phyloP scores from a whole-genome alignment of 1,140 invertebrate species.

The Tetranychus urticae region DNA sequence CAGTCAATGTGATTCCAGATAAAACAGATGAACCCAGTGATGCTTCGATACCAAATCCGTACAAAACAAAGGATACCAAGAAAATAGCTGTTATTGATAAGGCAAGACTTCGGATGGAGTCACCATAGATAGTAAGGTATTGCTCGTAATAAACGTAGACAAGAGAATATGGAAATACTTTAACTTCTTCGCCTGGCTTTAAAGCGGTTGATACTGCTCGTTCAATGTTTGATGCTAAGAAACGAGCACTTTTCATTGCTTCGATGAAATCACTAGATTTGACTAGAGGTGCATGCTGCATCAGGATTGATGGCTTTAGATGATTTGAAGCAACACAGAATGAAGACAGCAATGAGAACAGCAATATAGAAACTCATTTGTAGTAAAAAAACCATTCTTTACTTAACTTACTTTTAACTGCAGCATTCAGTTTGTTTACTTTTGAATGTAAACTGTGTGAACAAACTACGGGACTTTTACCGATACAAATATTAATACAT shows the following conservation, averaged over 20 bases:
- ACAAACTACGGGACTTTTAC: no score
- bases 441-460: no score
- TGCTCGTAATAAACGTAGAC: conserved; percentile 90
- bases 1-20: conserved; percentile 79
- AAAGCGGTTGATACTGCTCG: conserved; percentile 21
- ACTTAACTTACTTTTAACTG: no score
- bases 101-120: conserved; percentile 46
- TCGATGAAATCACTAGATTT: conserved; percentile 55
- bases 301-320: neutral
- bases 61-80: conserved; percentile 48
- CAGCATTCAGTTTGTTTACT: no score
- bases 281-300: conserved; percentile 40
- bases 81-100: conserved; percentile 51
- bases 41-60: conserved; percentile 62
- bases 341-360: conserved; percentile 59
- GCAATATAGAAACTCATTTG: conserved; percentile 92
- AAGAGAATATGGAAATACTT: conserved; percentile 70
- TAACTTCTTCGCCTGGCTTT: conserved; percentile 23
- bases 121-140: conserved; percentile 61
- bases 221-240: conserved; percentile 49
- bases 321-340: conserved; percentile 6
- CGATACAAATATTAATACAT: no score
- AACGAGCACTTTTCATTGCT: conserved; percentile 43
- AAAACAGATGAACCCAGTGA: conserved; percentile 65
- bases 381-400: conserved; percentile 61